Evolutionary conservation across 1,140 invertebrate genomes (phyloP), one percentile per base, ranked within the genome.

Genomic region (Potamilus streckersoni): DNA sequence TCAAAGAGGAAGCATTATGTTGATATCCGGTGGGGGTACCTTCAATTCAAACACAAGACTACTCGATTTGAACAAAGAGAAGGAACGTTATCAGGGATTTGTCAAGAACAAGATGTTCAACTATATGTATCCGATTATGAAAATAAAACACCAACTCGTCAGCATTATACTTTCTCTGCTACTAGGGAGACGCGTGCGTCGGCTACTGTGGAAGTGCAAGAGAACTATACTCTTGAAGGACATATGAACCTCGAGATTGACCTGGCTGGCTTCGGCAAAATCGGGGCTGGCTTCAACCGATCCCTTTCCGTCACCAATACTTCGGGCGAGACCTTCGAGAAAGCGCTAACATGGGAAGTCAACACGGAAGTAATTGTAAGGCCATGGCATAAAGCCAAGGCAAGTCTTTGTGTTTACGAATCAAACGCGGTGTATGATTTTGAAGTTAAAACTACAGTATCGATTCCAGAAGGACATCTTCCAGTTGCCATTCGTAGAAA

Each of bases 11-110:
- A 78, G 16, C 70, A 58, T 23, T 58, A 73, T 23, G 64, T 78
- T 60, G 76, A 78, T 55, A 74, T 78, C 20, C 73, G 71, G 16
- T 78, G 76, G 76, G 72, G 76, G 65, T 78, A 78, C 38, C 19
- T 78, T 31, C 68, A 69, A n/a, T 78, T 78, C 61, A 56, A 61
- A 55, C 76, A 78, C 61, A 57, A 20, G 8, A 78, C 76, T 20
- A 66, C 38, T 38, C 38, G 38, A 38, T 38, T 38, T 38, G 38
- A 38, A 38, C 38, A 38, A 38, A 38, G 38, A 8, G 8, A 38
- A 38, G 38, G 0, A 38, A 38, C 38, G 8, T 38, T 38, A 38
- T 38, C 19, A 23, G n/a, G 12, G 58, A 71, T 55, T 64, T 31
- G 1, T 49, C 31, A 0, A 71, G 67, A 56, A 62, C 38, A 71